These are phyloP conservation scores for Lordiphosa fenestrarum DNA, from an alignment of 2,888 invertebrate species.

Conservation along the genomic window DNA sequence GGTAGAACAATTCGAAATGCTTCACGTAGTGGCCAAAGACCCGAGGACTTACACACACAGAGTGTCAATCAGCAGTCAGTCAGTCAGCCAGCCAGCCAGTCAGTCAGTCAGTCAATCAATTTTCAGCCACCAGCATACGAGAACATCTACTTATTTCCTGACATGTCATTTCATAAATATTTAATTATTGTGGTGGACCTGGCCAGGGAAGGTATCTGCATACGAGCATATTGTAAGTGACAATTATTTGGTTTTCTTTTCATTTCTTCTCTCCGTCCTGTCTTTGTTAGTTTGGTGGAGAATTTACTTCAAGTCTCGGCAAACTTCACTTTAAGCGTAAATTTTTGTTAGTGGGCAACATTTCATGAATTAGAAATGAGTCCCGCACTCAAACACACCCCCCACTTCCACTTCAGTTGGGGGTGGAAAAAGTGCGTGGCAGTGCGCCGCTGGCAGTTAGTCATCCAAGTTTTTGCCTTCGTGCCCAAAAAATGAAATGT, in stretches of 20 bases:
- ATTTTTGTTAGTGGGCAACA: conserved; percentile 67
- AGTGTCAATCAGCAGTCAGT: conserved; percentile 34
- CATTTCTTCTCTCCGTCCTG: background rate
- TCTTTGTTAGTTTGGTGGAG: conserved; percentile 18
- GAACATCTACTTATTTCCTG: conserved; percentile 16
- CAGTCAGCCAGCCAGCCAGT: conserved; percentile 29
- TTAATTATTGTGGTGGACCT: conserved; percentile 32
- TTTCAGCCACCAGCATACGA: conserved; percentile 19
- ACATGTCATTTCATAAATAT: conserved; percentile 49
- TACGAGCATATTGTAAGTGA: conserved; percentile 52
- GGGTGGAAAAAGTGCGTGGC: conserved; percentile 54
- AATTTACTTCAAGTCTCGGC: conserved; percentile 28
- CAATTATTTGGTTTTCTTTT: conserved; percentile 49
- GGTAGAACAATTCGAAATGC: conserved; percentile 53
- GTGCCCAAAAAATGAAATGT: conserved; percentile 53
- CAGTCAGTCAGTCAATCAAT: conserved; percentile 49
- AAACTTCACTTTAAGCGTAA: conserved; percentile 69
- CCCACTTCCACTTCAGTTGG: background rate
- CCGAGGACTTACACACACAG: conserved; percentile 2
- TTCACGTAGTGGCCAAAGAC: conserved; percentile 3
- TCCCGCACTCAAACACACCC: conserved; percentile 3
- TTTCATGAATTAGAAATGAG: conserved; percentile 74
- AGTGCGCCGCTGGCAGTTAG: conserved; percentile 62
- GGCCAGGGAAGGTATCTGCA: conserved; percentile 7
- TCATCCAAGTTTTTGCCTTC: conserved; percentile 45